Evolutionary conservation across 2,113 vertebrate genomes (phyloP).

Genomic region (Chelonoidis abingdonii): DNA sequence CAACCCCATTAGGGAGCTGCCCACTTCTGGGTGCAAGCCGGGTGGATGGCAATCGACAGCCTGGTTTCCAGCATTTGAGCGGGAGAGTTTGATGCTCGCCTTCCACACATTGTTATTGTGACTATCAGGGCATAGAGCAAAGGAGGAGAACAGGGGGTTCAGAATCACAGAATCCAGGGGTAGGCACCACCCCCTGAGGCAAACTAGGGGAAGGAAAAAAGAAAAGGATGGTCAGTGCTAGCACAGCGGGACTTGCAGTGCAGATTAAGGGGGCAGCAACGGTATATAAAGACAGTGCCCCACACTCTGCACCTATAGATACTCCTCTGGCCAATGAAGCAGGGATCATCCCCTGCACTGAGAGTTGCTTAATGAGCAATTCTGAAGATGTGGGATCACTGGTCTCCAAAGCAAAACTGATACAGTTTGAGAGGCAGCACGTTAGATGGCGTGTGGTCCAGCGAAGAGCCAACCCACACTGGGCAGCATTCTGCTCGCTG

Average conservation of each 20-base stretch:
- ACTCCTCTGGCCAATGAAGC: not conserved
- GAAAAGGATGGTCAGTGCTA: not conserved
- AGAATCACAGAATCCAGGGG: not conserved
- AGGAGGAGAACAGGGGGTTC: fast-evolving
- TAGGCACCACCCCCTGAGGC: not conserved
- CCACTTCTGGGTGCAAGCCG: fast-evolving
- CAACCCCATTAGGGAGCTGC: not conserved
- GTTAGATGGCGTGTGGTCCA: fast-evolving
- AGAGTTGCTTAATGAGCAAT: fast-evolving
- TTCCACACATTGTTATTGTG: not conserved
- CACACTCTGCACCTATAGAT: fast-evolving
- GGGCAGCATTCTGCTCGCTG: not conserved
- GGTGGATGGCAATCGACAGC: fast-evolving
- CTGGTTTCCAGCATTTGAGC: not conserved
- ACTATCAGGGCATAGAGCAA: not conserved
- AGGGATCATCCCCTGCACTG: not conserved
- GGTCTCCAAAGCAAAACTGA: not conserved
- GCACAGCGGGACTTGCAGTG: not conserved
- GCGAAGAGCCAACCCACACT: not conserved
- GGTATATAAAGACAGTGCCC: not conserved
- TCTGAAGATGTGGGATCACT: not conserved
- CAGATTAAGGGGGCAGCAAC: not conserved
- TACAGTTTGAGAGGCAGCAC: not conserved
- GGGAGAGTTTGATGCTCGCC: fast-evolving
- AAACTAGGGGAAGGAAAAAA: not conserved